Base-by-base conservation (phyloP, 1,140 invertebrate genomes). In the Drosophila fuyamai region DNA sequence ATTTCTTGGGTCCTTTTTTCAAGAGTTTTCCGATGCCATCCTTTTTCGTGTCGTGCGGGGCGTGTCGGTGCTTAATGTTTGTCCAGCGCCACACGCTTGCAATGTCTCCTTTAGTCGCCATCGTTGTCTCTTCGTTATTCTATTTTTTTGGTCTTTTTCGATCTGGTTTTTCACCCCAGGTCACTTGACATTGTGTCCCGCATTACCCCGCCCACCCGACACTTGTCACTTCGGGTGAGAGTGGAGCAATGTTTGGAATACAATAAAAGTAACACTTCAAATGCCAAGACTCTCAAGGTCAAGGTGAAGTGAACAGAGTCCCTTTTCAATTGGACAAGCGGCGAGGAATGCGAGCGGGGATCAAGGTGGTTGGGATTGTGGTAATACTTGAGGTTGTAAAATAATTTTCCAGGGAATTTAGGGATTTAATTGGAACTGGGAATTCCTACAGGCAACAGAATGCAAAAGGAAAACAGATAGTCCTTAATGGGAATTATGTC, bases 231-330 rank as follows among this genome's bases (percentile, higher is more conserved):
- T 47, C 29, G 16, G 10, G 44, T 59, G 51, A 27, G 29, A 23
- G 13, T 44, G 13, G 43, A 44, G 41, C 48, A 18, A 63, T 76
- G 56, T 66, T 55, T 46, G 68, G 44, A 78, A 57, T 54, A 61
- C 63, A 68, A 73, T 73, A 81, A 77, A 77, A 56, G 70, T 77
- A 77, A 74, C 62, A 78, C 79, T 82, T 54, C 47, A 82, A 82
- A 70, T 78, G 62, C 68, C 79, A 61, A 38, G 74, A 36, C 63
- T 50, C 72, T 76, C 60, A 77, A 48, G 79, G 79, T 78, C 79
- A 82, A 82, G 79, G 79, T 82, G 63, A 78, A 82, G 62, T 65
- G 55, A 66, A 35, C 40, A 51, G 35, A 62, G 58, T 50, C 36
- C 36, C 14, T 50, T 57, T 54, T 51, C 55, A 50, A 46, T 41